These are phyloP conservation scores for Drosophila mayri DNA, from an alignment of 1,140 invertebrate species.

Conservation along the genomic window DNA sequence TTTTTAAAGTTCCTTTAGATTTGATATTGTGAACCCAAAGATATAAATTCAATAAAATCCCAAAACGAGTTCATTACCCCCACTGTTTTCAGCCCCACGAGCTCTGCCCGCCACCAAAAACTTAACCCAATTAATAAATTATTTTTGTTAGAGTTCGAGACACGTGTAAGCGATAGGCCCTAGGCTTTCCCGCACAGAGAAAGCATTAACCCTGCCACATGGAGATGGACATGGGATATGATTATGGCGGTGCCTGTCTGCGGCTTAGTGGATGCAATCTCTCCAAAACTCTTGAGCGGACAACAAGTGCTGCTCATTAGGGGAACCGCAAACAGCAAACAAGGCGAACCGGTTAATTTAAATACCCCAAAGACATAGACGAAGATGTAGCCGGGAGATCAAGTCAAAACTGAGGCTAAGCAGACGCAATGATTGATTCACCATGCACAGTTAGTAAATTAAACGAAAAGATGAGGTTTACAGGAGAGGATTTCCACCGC, in stretches of 20 bases:
- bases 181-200: slow-evolving; percentile 69
- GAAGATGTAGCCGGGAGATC: slow-evolving; percentile 3
- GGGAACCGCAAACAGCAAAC: slow-evolving; percentile 42
- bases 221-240: slow-evolving; percentile 48
- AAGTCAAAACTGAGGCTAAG: slow-evolving; percentile 47
- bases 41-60: slow-evolving; percentile 2
- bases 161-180: slow-evolving; percentile 67
- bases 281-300: slow-evolving; percentile 54
- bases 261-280: slow-evolving; percentile 48
- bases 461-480: slow-evolving; percentile 67
- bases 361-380: slow-evolving; percentile 49
- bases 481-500: slow-evolving; percentile 61
- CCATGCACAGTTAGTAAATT: slow-evolving; percentile 69
- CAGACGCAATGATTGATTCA: slow-evolving; percentile 77
- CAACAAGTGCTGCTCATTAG: slow-evolving; percentile 75
- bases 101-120: slow-evolving; percentile 17
- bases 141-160: slow-evolving; percentile 47
- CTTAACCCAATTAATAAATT: slow-evolving; percentile 59
- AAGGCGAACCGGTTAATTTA: slow-evolving; percentile 73
- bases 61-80: slow-evolving; percentile 28
- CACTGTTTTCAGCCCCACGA: slow-evolving; percentile 8
- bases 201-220: slow-evolving; percentile 62
- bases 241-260: slow-evolving; percentile 52
- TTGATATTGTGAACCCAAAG: too few species aligned
- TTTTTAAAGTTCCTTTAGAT: too few species aligned